Percentiles rank a stretch among this genome's conserved stretches.
Evolutionary conservation across 1,140 invertebrate genomes (phyloP).

Genomic region (Lamellibrachia luymesi): DNA sequence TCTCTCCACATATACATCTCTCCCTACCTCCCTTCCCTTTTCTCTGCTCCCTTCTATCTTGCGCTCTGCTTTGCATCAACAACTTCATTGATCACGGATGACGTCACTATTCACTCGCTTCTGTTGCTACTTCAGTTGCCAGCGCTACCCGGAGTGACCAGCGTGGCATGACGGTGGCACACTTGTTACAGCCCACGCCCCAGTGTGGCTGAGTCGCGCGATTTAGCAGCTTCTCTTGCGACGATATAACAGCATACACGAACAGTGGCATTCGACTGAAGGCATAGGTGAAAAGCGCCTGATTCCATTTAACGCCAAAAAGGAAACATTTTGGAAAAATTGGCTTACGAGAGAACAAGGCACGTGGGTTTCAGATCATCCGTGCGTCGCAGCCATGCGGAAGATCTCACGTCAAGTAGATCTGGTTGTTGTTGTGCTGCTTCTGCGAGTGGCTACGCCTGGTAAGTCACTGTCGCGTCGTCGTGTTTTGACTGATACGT

Average conservation of each 20-base stretch:
- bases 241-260: not conserved
- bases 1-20: too few species aligned
- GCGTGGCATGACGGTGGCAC: not conserved
- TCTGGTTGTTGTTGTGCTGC: not conserved
- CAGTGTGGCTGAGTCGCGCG: not conserved
- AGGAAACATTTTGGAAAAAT: not conserved
- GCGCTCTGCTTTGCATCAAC: not conserved
- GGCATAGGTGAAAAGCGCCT: not conserved
- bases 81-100: not conserved
- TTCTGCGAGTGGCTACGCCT: not conserved
- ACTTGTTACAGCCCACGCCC: not conserved
- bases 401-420: not conserved
- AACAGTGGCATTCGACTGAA: not conserved
- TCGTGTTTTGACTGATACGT: not conserved
- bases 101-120: not conserved
- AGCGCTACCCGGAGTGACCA: not conserved
- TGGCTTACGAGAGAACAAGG: not conserved
- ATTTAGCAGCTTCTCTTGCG: not conserved
- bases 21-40: too few species aligned
- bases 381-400: not conserved
- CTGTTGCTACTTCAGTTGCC: not conserved
- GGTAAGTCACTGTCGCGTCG: not conserved
- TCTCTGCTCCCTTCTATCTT: not conserved
- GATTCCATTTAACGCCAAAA: not conserved
- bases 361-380: not conserved